Conservation (phyloP, 2,797 vertebrate species). For the Nasua narica region DNA sequence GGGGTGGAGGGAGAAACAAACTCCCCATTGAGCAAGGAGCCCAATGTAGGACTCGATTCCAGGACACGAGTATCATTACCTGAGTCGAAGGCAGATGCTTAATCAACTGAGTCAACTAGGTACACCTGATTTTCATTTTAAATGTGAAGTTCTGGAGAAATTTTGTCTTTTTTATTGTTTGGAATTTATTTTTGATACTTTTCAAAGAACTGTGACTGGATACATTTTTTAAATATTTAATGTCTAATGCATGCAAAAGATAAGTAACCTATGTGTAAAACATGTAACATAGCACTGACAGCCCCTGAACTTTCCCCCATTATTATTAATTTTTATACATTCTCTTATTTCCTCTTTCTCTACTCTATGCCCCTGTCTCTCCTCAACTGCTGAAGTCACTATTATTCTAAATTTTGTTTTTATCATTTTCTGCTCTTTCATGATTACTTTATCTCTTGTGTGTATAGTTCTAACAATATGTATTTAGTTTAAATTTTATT, state of each 20-base stretch:
- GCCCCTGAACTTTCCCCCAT: not conserved
- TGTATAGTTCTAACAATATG: not conserved
- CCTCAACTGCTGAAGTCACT: not conserved
- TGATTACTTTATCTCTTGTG: not conserved
- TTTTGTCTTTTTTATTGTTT: not conserved
- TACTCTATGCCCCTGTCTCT: not conserved
- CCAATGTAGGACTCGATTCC: no score
- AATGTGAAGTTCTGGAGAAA: not conserved
- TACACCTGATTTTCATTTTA: not conserved
- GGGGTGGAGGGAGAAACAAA: no score
- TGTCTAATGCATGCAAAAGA: not conserved
- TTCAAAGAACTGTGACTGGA: not conserved
- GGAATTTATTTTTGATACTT: not conserved
- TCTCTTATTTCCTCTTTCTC: not conserved
- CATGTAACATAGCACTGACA: not conserved
- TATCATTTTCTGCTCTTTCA: not conserved
- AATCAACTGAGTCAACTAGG: no score
- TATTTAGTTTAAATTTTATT: not conserved
- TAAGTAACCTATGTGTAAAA: not conserved
- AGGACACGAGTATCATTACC: no score
- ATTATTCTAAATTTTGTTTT: slow-evolving; percentile 9
- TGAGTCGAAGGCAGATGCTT: no score
- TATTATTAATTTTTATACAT: not conserved
- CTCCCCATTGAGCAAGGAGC: no score
- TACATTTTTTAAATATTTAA: not conserved